phyloP scores from a whole-genome alignment of 2,888 invertebrate genomes.

The Sinotaia quadrata region DNA sequence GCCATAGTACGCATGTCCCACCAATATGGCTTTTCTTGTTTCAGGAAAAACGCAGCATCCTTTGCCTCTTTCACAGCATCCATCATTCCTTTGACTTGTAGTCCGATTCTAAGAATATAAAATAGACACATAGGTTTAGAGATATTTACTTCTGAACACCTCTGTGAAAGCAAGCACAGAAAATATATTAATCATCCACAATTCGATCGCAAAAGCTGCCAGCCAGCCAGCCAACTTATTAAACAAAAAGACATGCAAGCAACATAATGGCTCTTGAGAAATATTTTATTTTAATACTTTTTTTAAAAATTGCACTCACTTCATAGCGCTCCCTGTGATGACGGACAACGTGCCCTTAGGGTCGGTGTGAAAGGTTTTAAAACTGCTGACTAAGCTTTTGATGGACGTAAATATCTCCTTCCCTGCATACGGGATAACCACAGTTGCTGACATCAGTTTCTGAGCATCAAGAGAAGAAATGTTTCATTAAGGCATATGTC shows the following conservation, averaged over 20 bases:
- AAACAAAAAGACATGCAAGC: no score
- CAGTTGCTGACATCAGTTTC: conserved; percentile 42
- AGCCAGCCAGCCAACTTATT: no score
- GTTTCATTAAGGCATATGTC: no score
- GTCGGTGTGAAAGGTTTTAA: conserved; percentile 40
- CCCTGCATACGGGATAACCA: conserved; percentile 43
- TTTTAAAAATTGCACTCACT: conserved; percentile 42
- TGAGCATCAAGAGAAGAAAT: conserved; percentile 33
- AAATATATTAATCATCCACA: no score
- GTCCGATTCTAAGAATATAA: conserved; percentile 35
- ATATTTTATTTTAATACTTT: no score
- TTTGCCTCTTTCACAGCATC: conserved; percentile 48
- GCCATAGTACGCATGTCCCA: conserved; percentile 44
- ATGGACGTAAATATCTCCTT: conserved; percentile 40
- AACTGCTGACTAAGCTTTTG: conserved; percentile 42
- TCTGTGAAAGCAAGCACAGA: no score
- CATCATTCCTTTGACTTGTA: conserved; percentile 39
- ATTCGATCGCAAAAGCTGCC: no score
- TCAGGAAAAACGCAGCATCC: conserved; percentile 48
- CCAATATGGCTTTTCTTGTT: conserved; percentile 55
- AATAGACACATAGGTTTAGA: no score
- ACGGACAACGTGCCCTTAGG: conserved; percentile 42
- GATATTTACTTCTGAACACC: no score
- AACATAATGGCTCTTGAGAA: no score
- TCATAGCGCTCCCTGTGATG: conserved; percentile 41